Base-by-base conservation (phyloP, 2,888 invertebrate species). In the Zeuzera pyrina region DNA sequence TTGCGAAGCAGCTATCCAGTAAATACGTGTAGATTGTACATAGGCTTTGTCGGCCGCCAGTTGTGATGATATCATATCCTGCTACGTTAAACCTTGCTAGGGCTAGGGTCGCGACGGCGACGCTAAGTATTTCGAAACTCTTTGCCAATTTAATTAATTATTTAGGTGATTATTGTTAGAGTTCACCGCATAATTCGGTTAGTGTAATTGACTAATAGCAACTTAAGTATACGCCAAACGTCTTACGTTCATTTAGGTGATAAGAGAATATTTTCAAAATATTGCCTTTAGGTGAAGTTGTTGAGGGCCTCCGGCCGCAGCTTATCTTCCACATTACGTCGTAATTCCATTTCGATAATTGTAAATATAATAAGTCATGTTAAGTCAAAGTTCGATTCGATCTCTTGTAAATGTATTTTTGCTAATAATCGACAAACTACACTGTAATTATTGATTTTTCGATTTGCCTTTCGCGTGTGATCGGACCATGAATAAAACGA, bases 1-100 rank as follows among this genome's bases (percentile, higher is more conserved):
- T 98, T 84, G 98, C 98, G 62, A 97, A 97, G 84, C 97, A 98
- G 85, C 87, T 98, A 73, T 97, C 97, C 70, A 96, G 95, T 85
- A 97, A 97, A 86, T 96, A 95, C 86, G 93, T 93, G 88, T 94
- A 91, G 89, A 63, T 49, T 52, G 60, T 48, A 42, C 42, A 46
- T 43, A 46, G 47, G 49, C 40, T 67, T 73, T 73, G 46, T 44
- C 57, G 56, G 66, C 65, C 63, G 51, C 59, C 67, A 55, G 63
- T 69, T 89, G 89, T 90, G 90, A 90, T 90, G 87, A 88, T 89
- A 89, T 87, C 90, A 90, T 90, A 90, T 90, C 90, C 88, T 86
- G 87, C 87, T 87, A 86, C 86, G 65, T 70, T 72, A 69, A 73
- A 77, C 74, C 76, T 70, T 67, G 67, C 68, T 76, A 76, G 76